phyloP scores from a whole-genome alignment of 2,888 invertebrate species.

The Thysanoteuthis rhombus region DNA sequence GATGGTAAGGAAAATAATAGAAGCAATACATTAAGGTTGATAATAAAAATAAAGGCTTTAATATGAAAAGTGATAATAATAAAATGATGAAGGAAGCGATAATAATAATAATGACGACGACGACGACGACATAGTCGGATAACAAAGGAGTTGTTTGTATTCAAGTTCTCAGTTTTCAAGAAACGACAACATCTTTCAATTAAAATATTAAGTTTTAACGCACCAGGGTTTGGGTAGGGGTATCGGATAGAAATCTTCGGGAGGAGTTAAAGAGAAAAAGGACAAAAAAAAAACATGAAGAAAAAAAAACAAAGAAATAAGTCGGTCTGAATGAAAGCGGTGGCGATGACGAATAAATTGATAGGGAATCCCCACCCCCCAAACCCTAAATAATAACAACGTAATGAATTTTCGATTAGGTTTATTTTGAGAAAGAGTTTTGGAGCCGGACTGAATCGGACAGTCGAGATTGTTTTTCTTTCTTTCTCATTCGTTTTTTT shows the following conservation, averaged over 20 bases:
- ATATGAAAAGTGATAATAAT: too few relatives aligned
- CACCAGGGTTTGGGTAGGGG: neutral
- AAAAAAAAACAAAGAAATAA: neutral
- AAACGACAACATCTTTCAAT: conserved; percentile 12
- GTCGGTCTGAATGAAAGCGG: neutral
- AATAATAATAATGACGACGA: neutral
- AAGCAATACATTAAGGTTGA: neutral
- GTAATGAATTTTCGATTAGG: neutral
- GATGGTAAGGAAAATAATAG: neutral
- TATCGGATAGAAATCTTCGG: neutral
- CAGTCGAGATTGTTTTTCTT: neutral
- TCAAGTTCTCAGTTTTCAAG: neutral
- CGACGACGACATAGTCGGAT: neutral
- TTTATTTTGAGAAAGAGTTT: neutral
- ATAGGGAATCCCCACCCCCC: neutral
- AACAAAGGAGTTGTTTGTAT: neutral
- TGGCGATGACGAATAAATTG: neutral
- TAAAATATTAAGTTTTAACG: neutral
- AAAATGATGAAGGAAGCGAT: neutral
- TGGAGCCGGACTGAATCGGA: neutral
- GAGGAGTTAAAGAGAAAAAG: neutral
- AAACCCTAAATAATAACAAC: neutral
- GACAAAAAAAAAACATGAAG: neutral
- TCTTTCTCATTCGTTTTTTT: too few relatives aligned
- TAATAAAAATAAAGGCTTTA: neutral